Percentiles rank a stretch among this genome's conserved stretches.
phyloP scores from a whole-genome alignment of 30 jellyfish, hydroid and myxozoan species.

The Aurelia coerulea region DNA sequence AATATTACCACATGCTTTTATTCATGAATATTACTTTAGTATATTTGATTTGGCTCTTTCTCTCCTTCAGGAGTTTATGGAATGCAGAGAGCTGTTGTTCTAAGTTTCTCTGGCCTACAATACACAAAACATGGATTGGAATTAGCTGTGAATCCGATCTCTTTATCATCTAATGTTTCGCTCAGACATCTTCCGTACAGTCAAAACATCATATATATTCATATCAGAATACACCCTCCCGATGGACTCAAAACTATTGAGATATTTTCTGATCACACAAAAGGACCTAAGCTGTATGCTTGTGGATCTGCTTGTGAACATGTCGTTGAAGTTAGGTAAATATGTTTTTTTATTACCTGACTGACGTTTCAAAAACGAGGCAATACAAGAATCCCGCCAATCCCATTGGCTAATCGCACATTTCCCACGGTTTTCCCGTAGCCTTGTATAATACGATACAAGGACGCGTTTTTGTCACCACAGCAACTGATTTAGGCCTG shows the following conservation, averaged over 20 bases:
- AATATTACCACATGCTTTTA: too few relatives aligned
- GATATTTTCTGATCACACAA: slow-evolving; percentile 26
- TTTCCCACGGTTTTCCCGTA: too few relatives aligned
- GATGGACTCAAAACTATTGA: slow-evolving; percentile 52
- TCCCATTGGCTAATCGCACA: too few relatives aligned
- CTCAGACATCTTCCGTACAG: slow-evolving; percentile 70
- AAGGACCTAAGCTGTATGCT: slow-evolving; percentile 72
- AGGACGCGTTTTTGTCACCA: too few relatives aligned
- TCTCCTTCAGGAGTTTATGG: slow-evolving; percentile 44
- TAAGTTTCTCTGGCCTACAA: slow-evolving; percentile 92
- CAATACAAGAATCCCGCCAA: too few relatives aligned
- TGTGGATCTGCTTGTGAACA: slow-evolving; percentile 94
- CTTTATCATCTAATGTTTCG: slow-evolving; percentile 88
- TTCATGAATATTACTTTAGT: too few relatives aligned
- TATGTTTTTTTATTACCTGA: neutral
- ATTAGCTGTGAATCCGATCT: slow-evolving; percentile 88
- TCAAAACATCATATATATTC: slow-evolving; percentile 13
- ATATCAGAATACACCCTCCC: slow-evolving; percentile 61
- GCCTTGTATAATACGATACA: too few relatives aligned
- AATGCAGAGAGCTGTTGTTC: slow-evolving; percentile 76
- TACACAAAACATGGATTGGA: slow-evolving; percentile 78
- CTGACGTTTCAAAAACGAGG: too few relatives aligned
- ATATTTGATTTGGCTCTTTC: too few relatives aligned
- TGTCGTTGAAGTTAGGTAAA: slow-evolving; percentile 75
- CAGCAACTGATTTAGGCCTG: too few relatives aligned